Conservation (phyloP, 2,113 vertebrate species). For the Aviceda subcristata region DNA sequence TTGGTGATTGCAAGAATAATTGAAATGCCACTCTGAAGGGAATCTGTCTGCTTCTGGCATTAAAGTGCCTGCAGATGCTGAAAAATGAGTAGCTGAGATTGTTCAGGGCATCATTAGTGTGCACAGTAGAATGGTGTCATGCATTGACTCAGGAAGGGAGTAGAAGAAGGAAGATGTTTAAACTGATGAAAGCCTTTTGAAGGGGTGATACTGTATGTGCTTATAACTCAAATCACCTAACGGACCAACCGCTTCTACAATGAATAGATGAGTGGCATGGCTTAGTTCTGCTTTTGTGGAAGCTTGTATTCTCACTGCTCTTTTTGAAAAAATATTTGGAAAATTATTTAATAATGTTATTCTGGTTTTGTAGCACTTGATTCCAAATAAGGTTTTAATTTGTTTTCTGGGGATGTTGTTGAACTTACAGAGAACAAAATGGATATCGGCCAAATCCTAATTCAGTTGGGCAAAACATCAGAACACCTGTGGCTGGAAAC, state of each 20-base stretch:
- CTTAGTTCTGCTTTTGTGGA: neutral
- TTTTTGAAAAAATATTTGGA: neutral
- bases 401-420: neutral
- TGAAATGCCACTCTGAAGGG: neutral
- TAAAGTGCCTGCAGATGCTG: neutral
- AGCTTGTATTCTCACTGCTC: neutral
- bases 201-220: neutral
- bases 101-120: neutral
- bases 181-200: neutral
- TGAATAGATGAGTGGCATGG: neutral
- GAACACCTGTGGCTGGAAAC: conserved; percentile 78
- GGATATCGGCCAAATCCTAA: conserved; percentile 85
- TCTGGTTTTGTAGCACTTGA: neutral
- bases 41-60: neutral
- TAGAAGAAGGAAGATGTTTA: neutral
- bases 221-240: neutral
- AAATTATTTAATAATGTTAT: neutral
- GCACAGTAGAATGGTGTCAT: neutral
- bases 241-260: neutral
- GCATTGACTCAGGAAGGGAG: neutral
- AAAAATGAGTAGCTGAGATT: neutral
- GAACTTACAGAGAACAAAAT: conserved; percentile 85
- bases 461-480: conserved; percentile 76
- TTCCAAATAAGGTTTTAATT: neutral
- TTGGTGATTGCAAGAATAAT: neutral